Conservation (phyloP, 2,888 invertebrate species). For the Lasioglossum vierecki region DNA sequence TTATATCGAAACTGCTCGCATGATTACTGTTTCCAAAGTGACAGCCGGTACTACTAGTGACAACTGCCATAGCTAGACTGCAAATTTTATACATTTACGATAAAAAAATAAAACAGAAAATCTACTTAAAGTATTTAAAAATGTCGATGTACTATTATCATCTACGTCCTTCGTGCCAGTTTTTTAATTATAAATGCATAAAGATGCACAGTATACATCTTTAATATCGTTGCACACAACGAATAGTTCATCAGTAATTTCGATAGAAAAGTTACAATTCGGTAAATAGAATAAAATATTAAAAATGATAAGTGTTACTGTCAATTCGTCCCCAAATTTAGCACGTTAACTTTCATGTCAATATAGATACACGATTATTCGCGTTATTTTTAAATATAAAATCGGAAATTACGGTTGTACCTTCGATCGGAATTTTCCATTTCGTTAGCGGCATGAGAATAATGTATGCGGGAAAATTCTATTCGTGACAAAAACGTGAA, state of each 20-base stretch:
- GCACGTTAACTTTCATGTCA: neutral
- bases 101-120: too few relatives aligned
- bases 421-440: neutral
- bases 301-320: neutral
- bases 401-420: neutral
- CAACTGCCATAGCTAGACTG: neutral
- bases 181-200: too few relatives aligned
- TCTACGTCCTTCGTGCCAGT: too few relatives aligned
- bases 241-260: too few relatives aligned
- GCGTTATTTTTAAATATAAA: neutral
- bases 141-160: neutral
- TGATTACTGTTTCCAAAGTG: neutral
- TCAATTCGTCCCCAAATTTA: neutral
- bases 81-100: neutral
- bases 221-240: too few relatives aligned
- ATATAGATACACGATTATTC: neutral
- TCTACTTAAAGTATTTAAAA: neutral
- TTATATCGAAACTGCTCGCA: neutral
- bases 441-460: neutral
- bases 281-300: too few relatives aligned
- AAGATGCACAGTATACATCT: too few relatives aligned
- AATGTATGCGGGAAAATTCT: neutral
- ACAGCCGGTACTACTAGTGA: neutral
- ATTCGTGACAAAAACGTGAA: neutral
- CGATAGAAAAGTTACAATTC: too few relatives aligned